These are phyloP conservation scores for Patella caerulea DNA, from an alignment of 2,888 invertebrate genomes.

Conservation along the genomic window DNA sequence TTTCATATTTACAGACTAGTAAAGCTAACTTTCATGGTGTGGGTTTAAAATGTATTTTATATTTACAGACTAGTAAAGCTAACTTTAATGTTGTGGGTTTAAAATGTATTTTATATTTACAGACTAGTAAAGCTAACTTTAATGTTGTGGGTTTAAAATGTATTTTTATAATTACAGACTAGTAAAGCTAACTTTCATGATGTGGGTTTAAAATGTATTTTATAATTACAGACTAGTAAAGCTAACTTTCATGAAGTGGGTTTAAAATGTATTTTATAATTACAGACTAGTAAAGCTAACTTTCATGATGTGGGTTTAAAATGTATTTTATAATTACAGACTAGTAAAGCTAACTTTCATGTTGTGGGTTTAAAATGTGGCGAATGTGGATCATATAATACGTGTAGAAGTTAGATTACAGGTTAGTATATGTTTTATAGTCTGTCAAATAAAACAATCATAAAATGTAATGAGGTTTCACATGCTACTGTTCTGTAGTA, in stretches of 20 bases:
- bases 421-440: no score
- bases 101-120: constrained; percentile 63
- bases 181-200: neutral
- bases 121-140: constrained; percentile 86
- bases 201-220: neutral
- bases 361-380: constrained; percentile 89
- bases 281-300: constrained; percentile 83
- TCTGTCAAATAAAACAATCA: no score
- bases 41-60: no score
- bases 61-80: constrained; percentile 80
- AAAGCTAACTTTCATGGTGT: constrained; percentile 72
- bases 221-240: constrained; percentile 78
- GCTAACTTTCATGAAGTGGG: constrained; percentile 91
- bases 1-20: constrained; percentile 86
- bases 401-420: constrained; percentile 66
- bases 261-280: constrained; percentile 85
- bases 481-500: no score
- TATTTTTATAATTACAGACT: constrained; percentile 21
- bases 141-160: constrained; percentile 92
- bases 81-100: constrained; percentile 90
- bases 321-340: constrained; percentile 72
- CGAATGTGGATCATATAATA: constrained; percentile 87
- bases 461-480: no score
- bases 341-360: constrained; percentile 87
- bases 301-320: neutral